Base-by-base conservation (phyloP, 2,113 vertebrate genomes). In the Andinoacara biseriatus region DNA sequence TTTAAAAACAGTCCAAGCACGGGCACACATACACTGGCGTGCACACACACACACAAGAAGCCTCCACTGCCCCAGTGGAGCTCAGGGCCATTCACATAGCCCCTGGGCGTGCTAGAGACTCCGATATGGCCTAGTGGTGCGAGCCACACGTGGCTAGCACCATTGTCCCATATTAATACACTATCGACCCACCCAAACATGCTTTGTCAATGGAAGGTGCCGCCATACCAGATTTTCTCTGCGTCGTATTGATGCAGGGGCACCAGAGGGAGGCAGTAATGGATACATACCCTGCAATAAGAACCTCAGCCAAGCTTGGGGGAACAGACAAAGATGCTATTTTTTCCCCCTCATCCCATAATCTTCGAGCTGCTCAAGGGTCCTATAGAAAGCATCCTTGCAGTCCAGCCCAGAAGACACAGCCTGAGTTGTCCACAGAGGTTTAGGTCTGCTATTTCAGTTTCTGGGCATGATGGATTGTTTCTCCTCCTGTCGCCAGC, bases 101-200 rank as follows among this genome's bases (percentile, higher is more conserved):
- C 87, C 87, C 85, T 88, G 92, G 89, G 93, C 86, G 82, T 90
- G 89, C 90, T 86, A 40, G 60, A 87, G 85, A 83, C 90, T 90
- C 87, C 85, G 91, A 93, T 82, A 88, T 90, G 92, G 89, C 90
- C 92, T 92, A 91, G 88, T 88, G 94, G 91, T 89, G 91, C 89
- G 85, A 90, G 91, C 87, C 84, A 89, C 91, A 87, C 74, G 80
- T 90, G 86, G 89, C 89, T 76, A 87, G 87, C 89, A 87, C 92
- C 83, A 93, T 94, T 95, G 94, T 95, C 93, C 91, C 89, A 92
- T 94, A 94, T 95, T 95, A 95, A 95, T 93, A 94, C 92, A 88
- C 95, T 95, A 96, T 94, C 93, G 95, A 95, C 91, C 94, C 92
- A 69, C 86, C 86, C 87, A 94, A 94, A 95, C 93, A 91, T 77